phyloP scores from a whole-genome alignment of 2,888 invertebrate genomes.

The Megamerina dolium region DNA sequence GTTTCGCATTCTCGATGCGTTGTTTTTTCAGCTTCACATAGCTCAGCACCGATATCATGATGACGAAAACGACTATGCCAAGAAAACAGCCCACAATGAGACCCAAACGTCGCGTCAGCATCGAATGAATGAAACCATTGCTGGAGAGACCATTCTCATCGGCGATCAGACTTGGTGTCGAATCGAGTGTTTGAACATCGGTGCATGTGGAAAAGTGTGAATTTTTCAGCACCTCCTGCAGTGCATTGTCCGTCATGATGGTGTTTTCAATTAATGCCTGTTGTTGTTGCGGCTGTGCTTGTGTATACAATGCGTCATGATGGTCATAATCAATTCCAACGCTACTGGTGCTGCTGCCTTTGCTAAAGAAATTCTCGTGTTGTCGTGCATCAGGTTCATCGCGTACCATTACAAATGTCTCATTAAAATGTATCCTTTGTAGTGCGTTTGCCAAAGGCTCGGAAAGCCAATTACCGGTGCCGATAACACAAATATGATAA shows the following conservation, averaged over 20 bases:
- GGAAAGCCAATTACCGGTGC: conserved; percentile 70
- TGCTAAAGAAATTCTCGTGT: not conserved
- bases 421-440: conserved; percentile 43
- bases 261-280: conserved; percentile 51
- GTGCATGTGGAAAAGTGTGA: conserved; percentile 71
- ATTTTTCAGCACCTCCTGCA: conserved; percentile 58
- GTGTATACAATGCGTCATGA: conserved; percentile 15
- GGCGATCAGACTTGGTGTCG: conserved; percentile 58
- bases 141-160: conserved; percentile 56
- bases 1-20: conserved; percentile 63
- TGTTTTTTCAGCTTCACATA: conserved; percentile 82
- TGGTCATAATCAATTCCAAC: conserved; percentile 21
- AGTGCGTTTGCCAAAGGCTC: conserved; percentile 42
- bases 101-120: conserved; percentile 74
- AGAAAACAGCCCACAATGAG: conserved; percentile 81
- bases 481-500: conserved; percentile 82
- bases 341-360: conserved; percentile 14
- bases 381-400: conserved; percentile 25
- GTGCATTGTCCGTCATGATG: conserved; percentile 54
- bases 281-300: conserved; percentile 27
- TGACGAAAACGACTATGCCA: conserved; percentile 78
- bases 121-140: conserved; percentile 66
- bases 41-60: conserved; percentile 75
- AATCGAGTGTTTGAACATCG: conserved; percentile 67
- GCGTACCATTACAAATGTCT: conserved; percentile 29